Percentiles rank a stretch among this genome's conserved stretches.
Conservation (phyloP, 1,140 invertebrate species). For the Heliconius hermathena region DNA sequence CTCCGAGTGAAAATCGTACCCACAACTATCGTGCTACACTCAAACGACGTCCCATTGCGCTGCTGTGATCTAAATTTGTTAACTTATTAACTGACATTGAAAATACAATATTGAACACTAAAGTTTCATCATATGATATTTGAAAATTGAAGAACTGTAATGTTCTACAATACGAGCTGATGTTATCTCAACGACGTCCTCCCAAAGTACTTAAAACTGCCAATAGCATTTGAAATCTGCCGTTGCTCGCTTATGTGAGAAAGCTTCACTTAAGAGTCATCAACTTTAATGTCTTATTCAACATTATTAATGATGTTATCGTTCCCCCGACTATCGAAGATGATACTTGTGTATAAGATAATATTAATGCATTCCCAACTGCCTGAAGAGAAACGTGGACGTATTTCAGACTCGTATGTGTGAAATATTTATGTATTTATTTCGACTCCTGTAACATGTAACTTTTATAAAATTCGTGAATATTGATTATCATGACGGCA, state of each 20-base stretch:
- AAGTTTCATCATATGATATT: constrained; percentile 4
- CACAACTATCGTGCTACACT: no score
- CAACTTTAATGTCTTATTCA: constrained; percentile 32
- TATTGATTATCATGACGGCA: background rate
- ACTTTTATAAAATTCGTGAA: background rate
- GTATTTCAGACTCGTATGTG: background rate
- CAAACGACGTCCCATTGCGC: no score
- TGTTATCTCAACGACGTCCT: constrained; percentile 17
- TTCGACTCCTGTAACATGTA: background rate
- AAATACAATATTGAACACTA: background rate
- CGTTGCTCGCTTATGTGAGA: constrained; percentile 23
- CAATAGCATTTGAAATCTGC: constrained; percentile 27
- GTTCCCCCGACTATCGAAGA: constrained; percentile 21
- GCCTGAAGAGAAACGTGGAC: background rate
- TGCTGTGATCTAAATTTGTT: no score
- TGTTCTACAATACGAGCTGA: background rate
- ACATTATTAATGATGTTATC: constrained; percentile 35
- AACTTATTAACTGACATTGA: no score
- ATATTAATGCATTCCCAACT: constrained; percentile 28
- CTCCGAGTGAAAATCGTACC: no score
- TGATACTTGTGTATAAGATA: constrained; percentile 19
- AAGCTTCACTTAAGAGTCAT: constrained; percentile 26
- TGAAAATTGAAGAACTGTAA: constrained; percentile 13
- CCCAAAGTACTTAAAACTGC: constrained; percentile 22
- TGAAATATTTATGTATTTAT: constrained; percentile 1